Conservation (phyloP, 2,888 invertebrate genomes). For the Sussaba pulchella region DNA sequence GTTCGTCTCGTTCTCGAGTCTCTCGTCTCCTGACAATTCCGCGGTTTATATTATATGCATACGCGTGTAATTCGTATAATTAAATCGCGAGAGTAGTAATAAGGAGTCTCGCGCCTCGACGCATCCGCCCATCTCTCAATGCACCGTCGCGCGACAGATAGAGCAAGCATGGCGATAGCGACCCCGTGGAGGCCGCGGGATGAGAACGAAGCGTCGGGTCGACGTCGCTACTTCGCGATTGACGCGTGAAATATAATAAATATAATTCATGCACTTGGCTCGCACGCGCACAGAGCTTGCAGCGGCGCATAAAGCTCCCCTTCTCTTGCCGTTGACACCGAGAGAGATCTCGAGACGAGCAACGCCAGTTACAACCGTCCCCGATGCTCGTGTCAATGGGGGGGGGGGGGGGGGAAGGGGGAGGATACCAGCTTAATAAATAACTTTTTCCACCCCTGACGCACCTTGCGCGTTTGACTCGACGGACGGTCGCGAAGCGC, state of each 20-base stretch:
- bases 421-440: constrained; percentile 63
- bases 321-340: constrained; percentile 15
- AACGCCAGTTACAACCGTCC: not conserved
- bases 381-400: constrained; percentile 30
- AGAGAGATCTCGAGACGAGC: constrained; percentile 54
- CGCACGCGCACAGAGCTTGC: constrained; percentile 3
- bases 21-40: constrained; percentile 20
- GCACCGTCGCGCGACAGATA: constrained; percentile 9
- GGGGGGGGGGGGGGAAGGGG: no score
- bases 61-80: constrained; percentile 66
- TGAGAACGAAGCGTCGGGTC: not conserved
- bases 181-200: not conserved
- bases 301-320: not conserved
- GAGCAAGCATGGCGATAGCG: constrained; percentile 19
- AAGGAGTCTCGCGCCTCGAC: constrained; percentile 55
- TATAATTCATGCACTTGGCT: constrained; percentile 51
- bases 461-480: constrained; percentile 42
- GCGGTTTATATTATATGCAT: constrained; percentile 28
- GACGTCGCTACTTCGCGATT: constrained; percentile 38
- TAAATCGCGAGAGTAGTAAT: constrained; percentile 58
- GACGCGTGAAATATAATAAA: constrained; percentile 52
- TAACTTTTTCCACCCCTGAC: constrained; percentile 40
- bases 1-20: constrained; percentile 6
- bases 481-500: constrained; percentile 42
- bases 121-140: not conserved